phyloP scores from a whole-genome alignment of 2,888 invertebrate genomes.

The Reticulitermes lucifugus region DNA sequence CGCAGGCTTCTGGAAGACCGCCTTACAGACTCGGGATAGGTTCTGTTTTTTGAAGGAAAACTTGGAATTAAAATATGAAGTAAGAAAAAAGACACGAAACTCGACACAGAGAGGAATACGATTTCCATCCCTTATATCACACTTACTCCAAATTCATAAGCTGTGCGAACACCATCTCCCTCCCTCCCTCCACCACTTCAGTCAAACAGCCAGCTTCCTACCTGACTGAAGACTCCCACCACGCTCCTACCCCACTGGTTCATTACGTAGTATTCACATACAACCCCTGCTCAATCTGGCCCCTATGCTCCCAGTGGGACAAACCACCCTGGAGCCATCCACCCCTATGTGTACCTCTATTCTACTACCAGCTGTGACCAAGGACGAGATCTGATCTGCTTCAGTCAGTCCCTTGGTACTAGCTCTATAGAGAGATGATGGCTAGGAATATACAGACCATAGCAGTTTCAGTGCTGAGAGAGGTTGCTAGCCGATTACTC shows the following conservation, averaged over 20 bases:
- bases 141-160: conserved; percentile 7
- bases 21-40: too few relatives aligned
- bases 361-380: conserved; percentile 39
- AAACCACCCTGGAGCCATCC: conserved; percentile 37
- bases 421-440: conserved; percentile 18
- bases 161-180: too few relatives aligned
- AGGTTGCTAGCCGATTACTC: conserved; percentile 20
- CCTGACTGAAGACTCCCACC: conserved; percentile 18
- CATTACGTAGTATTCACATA: conserved; percentile 47
- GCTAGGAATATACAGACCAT: background rate
- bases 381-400: conserved; percentile 20
- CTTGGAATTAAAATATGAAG: too few relatives aligned
- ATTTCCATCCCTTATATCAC: conserved; percentile 11
- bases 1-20: too few relatives aligned
- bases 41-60: too few relatives aligned
- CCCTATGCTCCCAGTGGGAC: conserved; percentile 36
- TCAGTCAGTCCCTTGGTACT: conserved; percentile 8
- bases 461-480: conserved; percentile 4
- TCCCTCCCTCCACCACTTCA: conserved; percentile 4
- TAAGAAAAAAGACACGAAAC: too few relatives aligned
- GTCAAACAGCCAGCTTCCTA: conserved; percentile 27
- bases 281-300: conserved; percentile 29
- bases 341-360: conserved; percentile 26
- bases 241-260: conserved; percentile 11
- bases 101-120: too few relatives aligned